Evolutionary conservation across 2,113 vertebrate genomes (phyloP), one percentile per base, ranked within the genome.

Genomic region (Crotalus tigris): DNA sequence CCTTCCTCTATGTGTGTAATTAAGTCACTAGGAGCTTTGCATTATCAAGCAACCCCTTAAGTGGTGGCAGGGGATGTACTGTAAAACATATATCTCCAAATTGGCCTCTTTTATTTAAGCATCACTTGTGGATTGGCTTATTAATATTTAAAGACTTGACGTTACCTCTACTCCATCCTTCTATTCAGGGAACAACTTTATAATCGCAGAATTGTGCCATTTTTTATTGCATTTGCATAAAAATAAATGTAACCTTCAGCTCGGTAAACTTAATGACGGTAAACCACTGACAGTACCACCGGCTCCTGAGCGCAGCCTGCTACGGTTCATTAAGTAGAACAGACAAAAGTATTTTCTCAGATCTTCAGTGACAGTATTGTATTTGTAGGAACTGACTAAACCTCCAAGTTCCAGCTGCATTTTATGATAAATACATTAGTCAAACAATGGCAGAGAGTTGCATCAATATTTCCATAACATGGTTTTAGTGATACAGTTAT

Each of bases 341-440:
- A 95, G n/a, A 92, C 81, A 95, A 93, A 49, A 92, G 44, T 33
- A 85, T 85, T 86, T 91, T 2, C 39, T 91, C 94, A 85, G 85
- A 10, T 58, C 33, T 96, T 96, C 69, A 94, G 33, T 64, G 49
- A 92, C 2, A 93, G 3, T 88, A 94, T 24, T 87, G 59, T 94
- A 33, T 95, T 87, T 93, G n/a, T 29, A 46, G 15, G 90, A 92
- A 89, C 88, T 15, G 81, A 21, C 23, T 58, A 46, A 57, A 5
- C 21, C 94, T 94, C 93, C 51, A 94, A 39, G 8, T 33, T 87
- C 86, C 94, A 64, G 26, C 91, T 90, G 94, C 88, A 92, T 44
- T 94, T 86, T 94, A 86, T 94, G 44, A 85, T 86, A 95, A 95
- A 85, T 92, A 75, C 29, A 93, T 81, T 93, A 44, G 69, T 94